These are phyloP conservation scores for Ictalurus punctatus DNA, from an alignment of 2,113 vertebrate genomes.

Conservation along the genomic window DNA sequence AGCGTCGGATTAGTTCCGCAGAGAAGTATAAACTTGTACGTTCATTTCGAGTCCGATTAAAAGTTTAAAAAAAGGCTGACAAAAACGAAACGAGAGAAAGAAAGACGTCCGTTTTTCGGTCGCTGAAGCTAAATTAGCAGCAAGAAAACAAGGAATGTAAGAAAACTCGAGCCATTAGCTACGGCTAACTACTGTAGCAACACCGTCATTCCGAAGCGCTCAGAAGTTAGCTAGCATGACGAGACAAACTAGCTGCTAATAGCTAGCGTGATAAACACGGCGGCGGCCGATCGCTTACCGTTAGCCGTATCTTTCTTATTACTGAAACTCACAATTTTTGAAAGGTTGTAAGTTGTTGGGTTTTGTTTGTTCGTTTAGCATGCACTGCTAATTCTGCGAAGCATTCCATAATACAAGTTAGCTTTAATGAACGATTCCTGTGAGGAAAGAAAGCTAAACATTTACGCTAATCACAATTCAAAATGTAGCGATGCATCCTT, in stretches of 20 bases:
- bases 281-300: neutral
- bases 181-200: neutral
- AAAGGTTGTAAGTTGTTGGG: neutral
- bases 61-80: neutral
- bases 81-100: neutral
- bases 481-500: neutral
- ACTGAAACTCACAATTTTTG: neutral
- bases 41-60: neutral
- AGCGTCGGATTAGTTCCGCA: neutral
- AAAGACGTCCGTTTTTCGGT: neutral
- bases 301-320: no score
- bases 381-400: neutral
- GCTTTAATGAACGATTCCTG: neutral
- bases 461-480: neutral
- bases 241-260: neutral
- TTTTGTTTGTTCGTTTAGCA: neutral
- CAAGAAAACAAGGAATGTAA: neutral
- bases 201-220: neutral
- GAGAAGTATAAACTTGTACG: neutral
- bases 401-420: neutral
- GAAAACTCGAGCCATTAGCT: neutral
- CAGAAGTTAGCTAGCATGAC: neutral
- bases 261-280: neutral
- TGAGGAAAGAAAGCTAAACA: neutral
- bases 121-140: neutral